phyloP scores from a whole-genome alignment of 1,140 invertebrate genomes.

The Drosophila tani region DNA sequence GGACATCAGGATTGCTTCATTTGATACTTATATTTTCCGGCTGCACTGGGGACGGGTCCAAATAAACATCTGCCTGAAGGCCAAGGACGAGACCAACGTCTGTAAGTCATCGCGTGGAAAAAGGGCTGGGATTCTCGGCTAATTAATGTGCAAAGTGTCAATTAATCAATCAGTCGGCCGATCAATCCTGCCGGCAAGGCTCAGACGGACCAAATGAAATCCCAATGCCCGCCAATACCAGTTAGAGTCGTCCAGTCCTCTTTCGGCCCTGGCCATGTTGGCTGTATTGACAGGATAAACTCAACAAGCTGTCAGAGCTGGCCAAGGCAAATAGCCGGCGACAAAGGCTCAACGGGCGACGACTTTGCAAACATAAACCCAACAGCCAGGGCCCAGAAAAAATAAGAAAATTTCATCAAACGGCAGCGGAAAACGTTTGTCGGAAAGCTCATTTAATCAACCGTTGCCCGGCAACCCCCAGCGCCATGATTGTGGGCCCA shows the following conservation, averaged over 20 bases:
- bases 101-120: conserved; percentile 34
- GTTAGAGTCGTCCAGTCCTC: conserved; percentile 23
- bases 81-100: conserved; percentile 27
- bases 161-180: conserved; percentile 79
- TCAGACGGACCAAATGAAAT: conserved; percentile 45
- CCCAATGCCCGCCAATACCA: conserved; percentile 39
- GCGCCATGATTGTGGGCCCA: conserved; percentile 6
- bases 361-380: conserved; percentile 53
- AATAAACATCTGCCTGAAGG: conserved; percentile 40
- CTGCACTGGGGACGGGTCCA: neutral
- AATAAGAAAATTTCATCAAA: conserved; percentile 57
- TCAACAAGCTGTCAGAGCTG: conserved; percentile 73
- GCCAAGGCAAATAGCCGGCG: conserved; percentile 69
- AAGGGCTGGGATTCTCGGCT: conserved; percentile 40
- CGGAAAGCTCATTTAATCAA: conserved; percentile 62
- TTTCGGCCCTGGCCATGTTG: conserved; percentile 3
- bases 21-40: neutral
- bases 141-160: conserved; percentile 83
- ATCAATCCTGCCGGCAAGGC: conserved; percentile 64
- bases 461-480: conserved; percentile 58
- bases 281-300: conserved; percentile 75
- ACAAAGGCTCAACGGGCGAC: conserved; percentile 55
- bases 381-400: conserved; percentile 9
- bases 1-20: neutral
- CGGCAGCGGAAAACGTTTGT: conserved; percentile 50